Evolutionary conservation across 1,140 invertebrate species (phyloP).

Genomic region (Eciton burchellii): DNA sequence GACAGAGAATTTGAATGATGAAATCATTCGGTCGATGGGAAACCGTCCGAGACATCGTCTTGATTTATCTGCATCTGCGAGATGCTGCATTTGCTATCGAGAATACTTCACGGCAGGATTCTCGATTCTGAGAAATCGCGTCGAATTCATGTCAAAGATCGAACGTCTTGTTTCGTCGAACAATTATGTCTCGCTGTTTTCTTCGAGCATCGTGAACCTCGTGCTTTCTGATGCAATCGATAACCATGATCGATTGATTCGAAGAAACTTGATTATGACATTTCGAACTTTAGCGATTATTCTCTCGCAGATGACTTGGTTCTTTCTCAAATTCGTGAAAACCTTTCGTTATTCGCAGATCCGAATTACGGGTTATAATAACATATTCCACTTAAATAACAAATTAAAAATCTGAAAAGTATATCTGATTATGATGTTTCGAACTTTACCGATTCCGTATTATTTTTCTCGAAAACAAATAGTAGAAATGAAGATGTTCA

Average conservation of each 20-base stretch:
- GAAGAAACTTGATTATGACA: too few relatives aligned
- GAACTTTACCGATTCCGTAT: background rate
- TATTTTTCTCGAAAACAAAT: background rate
- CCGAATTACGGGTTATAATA: too few relatives aligned
- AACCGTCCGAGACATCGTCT: slow-evolving; percentile 29
- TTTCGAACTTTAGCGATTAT: too few relatives aligned
- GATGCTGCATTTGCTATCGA: background rate
- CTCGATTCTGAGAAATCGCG: background rate
- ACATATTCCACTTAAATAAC: background rate
- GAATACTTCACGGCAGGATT: background rate
- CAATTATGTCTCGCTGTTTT: too few relatives aligned
- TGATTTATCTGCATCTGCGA: slow-evolving; percentile 55
- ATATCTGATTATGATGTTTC: background rate
- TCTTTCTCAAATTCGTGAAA: background rate
- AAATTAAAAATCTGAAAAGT: background rate
- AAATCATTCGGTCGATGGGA: slow-evolving; percentile 18
- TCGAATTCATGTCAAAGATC: too few relatives aligned
- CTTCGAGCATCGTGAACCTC: too few relatives aligned
- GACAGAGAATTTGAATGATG: slow-evolving; percentile 31
- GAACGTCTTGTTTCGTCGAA: too few relatives aligned
- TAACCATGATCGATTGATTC: too few relatives aligned
- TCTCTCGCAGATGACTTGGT: too few relatives aligned
- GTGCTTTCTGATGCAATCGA: too few relatives aligned
- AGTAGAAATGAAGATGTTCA: slow-evolving; percentile 4
- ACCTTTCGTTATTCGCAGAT: background rate